Conservation (phyloP, 1,140 invertebrate species). For the Capitella teleta region DNA sequence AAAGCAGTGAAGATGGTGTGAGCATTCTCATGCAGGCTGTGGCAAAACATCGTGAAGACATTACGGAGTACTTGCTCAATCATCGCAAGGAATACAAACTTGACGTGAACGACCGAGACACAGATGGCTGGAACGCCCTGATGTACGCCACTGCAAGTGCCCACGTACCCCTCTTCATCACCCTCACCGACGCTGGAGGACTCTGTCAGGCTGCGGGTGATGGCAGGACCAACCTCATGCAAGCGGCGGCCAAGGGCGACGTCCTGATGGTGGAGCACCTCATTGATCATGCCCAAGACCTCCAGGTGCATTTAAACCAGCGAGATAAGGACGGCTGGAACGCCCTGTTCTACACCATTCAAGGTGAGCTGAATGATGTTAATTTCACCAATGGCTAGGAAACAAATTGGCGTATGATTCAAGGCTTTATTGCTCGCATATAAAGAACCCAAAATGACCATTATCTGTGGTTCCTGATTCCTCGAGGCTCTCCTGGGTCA, state of each 20-base stretch:
- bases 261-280: constrained; percentile 4
- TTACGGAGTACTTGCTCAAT: constrained; percentile 2
- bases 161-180: constrained; percentile 7
- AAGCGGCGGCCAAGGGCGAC: constrained; percentile 11
- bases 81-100: constrained; percentile 6
- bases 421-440: too few species aligned
- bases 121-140: constrained; percentile 14
- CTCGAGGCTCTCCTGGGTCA: too few species aligned
- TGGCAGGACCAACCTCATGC: constrained; percentile 13
- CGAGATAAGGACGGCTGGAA: constrained; percentile 11
- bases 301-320: neutral
- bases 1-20: neutral
- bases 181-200: constrained; percentile 1
- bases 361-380: too few species aligned
- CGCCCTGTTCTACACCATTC: constrained; percentile 11
- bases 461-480: too few species aligned
- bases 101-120: constrained; percentile 10
- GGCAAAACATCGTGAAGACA: neutral
- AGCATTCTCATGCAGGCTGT: constrained; percentile 4
- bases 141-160: constrained; percentile 10
- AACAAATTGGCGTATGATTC: too few species aligned
- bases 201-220: neutral
- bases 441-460: too few species aligned
- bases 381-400: too few species aligned
- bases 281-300: neutral